Evolutionary conservation across 1,140 invertebrate species (phyloP).

Genomic region (Polyergus mexicanus): DNA sequence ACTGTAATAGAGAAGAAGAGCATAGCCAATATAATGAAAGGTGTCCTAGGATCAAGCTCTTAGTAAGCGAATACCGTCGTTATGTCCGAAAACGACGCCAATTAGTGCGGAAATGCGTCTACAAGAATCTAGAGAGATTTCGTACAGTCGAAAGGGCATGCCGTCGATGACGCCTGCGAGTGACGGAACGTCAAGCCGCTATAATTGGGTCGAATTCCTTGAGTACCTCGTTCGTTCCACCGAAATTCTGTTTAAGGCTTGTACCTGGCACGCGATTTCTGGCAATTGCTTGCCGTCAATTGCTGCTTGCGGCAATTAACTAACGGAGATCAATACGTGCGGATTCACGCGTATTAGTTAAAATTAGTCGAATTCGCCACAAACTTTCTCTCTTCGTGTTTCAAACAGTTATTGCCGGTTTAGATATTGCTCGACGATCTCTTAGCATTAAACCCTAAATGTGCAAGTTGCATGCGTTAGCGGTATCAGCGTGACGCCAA

Average conservation of each 20-base stretch:
- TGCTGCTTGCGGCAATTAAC: conserved; percentile 36
- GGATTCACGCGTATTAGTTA: conserved; percentile 15
- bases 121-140: conserved; percentile 31
- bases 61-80: background rate
- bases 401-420: background rate
- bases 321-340: background rate
- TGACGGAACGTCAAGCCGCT: conserved; percentile 60
- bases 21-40: background rate
- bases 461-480: background rate
- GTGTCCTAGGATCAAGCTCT: background rate
- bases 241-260: conserved; percentile 38
- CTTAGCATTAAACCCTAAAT: background rate
- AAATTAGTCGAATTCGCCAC: conserved; percentile 10
- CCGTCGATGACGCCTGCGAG: conserved; percentile 27
- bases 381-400: conserved; percentile 21
- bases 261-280: conserved; percentile 69
- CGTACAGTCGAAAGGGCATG: conserved; percentile 36
- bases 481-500: background rate
- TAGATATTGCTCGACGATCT: background rate
- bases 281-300: conserved; percentile 58
- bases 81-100: conserved; percentile 24
- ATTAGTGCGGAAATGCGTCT: conserved; percentile 54
- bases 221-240: conserved; percentile 54
- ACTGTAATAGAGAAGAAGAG: background rate
- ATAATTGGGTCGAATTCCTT: conserved; percentile 73